Percentiles rank a stretch among this genome's conserved stretches.
These are phyloP conservation scores for Coregonus clupeaformis DNA, from an alignment of 2,113 vertebrate genomes.

Conservation along the genomic window DNA sequence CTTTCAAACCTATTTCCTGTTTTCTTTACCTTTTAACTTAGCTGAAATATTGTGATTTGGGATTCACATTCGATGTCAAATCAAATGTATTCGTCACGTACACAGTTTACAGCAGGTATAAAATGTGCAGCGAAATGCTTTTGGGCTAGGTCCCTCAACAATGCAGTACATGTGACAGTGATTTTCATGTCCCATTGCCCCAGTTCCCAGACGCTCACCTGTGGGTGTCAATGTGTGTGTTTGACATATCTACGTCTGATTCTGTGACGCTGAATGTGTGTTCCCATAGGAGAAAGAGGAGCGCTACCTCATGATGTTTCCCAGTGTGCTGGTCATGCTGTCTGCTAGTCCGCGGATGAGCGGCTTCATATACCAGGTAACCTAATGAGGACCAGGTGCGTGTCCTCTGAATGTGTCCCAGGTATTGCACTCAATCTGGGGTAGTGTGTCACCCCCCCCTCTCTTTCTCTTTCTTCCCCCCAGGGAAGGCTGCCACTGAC, in stretches of 20 bases:
- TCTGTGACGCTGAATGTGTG: conserved; percentile 9
- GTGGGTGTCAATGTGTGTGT: not conserved
- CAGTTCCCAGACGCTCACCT: no score
- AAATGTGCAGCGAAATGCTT: no score
- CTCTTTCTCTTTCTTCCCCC: not conserved
- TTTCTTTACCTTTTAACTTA: not conserved
- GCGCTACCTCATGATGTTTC: conserved; percentile 91
- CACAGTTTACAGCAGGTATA: no score
- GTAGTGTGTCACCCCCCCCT: not conserved
- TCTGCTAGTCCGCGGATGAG: conserved; percentile 97
- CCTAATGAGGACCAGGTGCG: not conserved
- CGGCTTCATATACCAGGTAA: conserved; percentile 97
- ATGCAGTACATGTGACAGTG: no score
- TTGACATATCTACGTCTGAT: not conserved
- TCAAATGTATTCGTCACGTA: no score
- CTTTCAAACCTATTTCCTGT: not conserved
- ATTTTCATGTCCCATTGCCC: no score
- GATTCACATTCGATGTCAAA: no score
- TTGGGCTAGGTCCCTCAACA: no score
- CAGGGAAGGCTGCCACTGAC: conserved; percentile 85
- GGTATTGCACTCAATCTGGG: not conserved
- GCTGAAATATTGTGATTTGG: not conserved
- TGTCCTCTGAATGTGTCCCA: not conserved
- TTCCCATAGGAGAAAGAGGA: conserved; percentile 89
- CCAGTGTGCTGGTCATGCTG: conserved; percentile 85